Evolutionary conservation across 1,140 invertebrate genomes (phyloP).

Genomic region (Drosophila grimshawi): DNA sequence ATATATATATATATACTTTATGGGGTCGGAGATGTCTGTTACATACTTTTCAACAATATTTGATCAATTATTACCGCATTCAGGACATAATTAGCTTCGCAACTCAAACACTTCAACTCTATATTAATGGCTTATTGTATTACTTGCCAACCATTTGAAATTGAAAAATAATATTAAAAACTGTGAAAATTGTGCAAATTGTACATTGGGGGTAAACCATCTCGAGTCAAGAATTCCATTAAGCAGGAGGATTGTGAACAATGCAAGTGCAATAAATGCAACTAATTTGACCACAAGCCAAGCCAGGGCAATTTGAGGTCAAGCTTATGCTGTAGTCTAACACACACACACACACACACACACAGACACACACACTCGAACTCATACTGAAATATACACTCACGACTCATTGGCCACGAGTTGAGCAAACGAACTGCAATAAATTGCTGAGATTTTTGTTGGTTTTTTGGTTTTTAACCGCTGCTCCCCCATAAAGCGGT

Average conservation of each 20-base stretch:
- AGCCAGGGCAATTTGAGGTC: conserved; percentile 7
- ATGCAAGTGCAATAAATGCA: conserved; percentile 32
- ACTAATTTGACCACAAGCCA: conserved; percentile 42
- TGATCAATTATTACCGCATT: too few species aligned
- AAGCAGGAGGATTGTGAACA: not conserved
- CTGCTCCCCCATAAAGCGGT: conserved; percentile 4
- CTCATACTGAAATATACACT: conserved; percentile 4
- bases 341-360: conserved; percentile 6
- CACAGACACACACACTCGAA: conserved; percentile 9
- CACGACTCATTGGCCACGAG: conserved; percentile 18
- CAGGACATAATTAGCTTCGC: too few species aligned
- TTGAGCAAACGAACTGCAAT: conserved; percentile 40
- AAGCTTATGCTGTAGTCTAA: conserved; percentile 7
- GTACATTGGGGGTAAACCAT: too few species aligned
- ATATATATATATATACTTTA: too few species aligned
- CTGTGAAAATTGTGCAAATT: too few species aligned
- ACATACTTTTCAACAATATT: too few species aligned
- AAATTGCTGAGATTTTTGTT: conserved; percentile 47
- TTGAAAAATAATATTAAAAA: too few species aligned
- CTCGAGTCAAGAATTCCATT: too few species aligned
- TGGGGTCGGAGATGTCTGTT: too few species aligned
- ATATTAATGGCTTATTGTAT: too few species aligned
- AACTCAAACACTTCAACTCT: too few species aligned
- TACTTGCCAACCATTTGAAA: too few species aligned
- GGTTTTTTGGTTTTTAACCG: conserved; percentile 9